Percentiles rank a stretch among this genome's conserved stretches.
phyloP scores from a whole-genome alignment of 2,797 vertebrate genomes.

The Salarias fasciatus region DNA sequence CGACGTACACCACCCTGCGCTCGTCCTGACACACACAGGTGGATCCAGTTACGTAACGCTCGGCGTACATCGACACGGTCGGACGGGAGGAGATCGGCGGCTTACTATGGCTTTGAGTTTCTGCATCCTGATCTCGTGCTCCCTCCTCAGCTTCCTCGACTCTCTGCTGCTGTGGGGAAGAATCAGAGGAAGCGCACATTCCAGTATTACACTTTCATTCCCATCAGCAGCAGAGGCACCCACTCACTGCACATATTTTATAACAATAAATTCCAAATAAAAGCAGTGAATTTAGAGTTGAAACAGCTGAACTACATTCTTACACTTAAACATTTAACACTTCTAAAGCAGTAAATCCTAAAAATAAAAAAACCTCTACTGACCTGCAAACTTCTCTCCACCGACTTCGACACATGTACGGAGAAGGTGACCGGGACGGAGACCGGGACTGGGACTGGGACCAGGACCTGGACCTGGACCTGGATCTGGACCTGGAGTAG shows the following conservation, averaged over 20 bases:
- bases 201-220: no score
- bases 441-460: conserved; percentile 64
- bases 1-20: conserved; percentile 95
- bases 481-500: conserved; percentile 58
- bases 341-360: no score
- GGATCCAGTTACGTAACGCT: neutral
- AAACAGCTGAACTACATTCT: no score
- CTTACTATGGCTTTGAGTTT: conserved; percentile 84
- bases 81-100: conserved; percentile 5
- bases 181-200: neutral
- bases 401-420: conserved; percentile 33
- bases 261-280: no score
- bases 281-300: no score
- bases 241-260: no score
- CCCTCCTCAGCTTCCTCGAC: conserved; percentile 57
- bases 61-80: neutral
- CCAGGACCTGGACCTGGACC: conserved; percentile 68
- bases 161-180: conserved; percentile 46
- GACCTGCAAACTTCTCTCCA: conserved; percentile 83
- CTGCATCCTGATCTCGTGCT: conserved; percentile 65
- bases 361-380: no score
- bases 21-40: conserved; percentile 84
- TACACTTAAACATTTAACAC: no score
- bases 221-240: no score
- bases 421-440: conserved; percentile 66